Base-by-base conservation (phyloP, 2,888 invertebrate species). In the Synergus japonicus region DNA sequence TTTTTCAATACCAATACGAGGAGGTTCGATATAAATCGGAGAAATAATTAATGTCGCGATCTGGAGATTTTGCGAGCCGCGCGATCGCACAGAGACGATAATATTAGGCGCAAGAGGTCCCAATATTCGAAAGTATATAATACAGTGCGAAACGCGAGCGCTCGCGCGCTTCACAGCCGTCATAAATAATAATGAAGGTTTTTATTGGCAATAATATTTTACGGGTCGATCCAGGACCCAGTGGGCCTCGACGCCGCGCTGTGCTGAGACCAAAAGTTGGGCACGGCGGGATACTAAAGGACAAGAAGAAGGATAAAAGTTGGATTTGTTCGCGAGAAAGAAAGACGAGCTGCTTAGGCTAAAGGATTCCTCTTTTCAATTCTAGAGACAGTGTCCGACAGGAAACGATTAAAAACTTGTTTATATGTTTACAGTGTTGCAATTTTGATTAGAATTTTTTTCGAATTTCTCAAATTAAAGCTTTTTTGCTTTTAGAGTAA, bases 191-290 rank as follows among this genome's bases (percentile, higher is more conserved):
- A 86, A 88, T 81, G 83, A 79, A 80, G 81, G 76, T 82, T 84
- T 87, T 88, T 86, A 88, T 87, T 86, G 86, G 85, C 85, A 85
- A 86, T 88, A 86, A 88, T 88, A 88, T 87, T 87, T 88, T 86
- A 88, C 84, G 82, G 69, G 80, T 86, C 82, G 82, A 81, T 76
- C 78, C 78, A 54, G 76, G 65, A 78, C 66, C 63, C 77, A 78
- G 76, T 78, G 81, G 80, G 81, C 58, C 78, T n/a, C 18, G 41
- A 41, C 10, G 63, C 43, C 76, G 76, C 54, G 18, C 58, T 76
- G 76, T 22, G 54, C 22, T 29, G 29, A 29, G 43, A 58, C 76
- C 58, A 63, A 76, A 76, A 76, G 4, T 76, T 76, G 22, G 1
- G 76, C 60, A 29, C 76, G 60, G n/a, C 58, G 76, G 76, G 63